These are phyloP conservation scores for Myiagra hebetior DNA, from an alignment of 2,113 vertebrate genomes.

Conservation along the genomic window DNA sequence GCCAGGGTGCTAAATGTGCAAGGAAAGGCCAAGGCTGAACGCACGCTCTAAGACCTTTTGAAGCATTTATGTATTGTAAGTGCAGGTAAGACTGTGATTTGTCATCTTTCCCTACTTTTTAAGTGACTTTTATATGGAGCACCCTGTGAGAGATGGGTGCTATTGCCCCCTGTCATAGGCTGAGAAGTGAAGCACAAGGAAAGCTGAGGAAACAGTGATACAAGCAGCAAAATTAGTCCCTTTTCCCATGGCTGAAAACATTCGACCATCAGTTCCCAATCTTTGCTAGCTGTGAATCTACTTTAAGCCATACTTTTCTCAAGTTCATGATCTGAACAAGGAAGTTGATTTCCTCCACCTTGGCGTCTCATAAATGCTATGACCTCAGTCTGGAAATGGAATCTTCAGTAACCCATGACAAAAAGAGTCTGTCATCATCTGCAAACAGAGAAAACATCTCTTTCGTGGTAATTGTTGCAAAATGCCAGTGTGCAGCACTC, in stretches of 20 bases:
- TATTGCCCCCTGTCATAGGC: rapidly evolving
- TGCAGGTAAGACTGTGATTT: background rate
- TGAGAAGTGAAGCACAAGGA: background rate
- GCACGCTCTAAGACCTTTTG: background rate
- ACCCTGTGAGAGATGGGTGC: background rate
- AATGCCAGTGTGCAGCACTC: background rate
- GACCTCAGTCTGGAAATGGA: background rate
- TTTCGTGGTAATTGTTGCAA: background rate
- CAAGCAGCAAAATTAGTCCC: background rate
- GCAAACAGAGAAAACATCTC: background rate
- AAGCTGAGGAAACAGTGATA: background rate
- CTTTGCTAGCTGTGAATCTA: background rate
- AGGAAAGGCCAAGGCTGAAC: background rate
- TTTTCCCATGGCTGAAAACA: background rate
- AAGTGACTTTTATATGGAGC: background rate
- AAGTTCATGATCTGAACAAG: background rate
- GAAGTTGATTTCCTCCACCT: background rate
- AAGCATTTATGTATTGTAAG: background rate
- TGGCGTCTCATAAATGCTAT: background rate
- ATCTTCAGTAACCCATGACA: background rate
- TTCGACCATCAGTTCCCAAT: background rate
- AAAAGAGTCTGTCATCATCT: background rate
- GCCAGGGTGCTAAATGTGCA: background rate
- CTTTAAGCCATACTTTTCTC: background rate
- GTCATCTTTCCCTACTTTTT: background rate